A percentile compares a stretch with the other conserved stretches of the same genome.
These are phyloP conservation scores for Acanthurus leucopareius DNA, from an alignment of 2,797 vertebrate species.

Conservation along the genomic window DNA sequence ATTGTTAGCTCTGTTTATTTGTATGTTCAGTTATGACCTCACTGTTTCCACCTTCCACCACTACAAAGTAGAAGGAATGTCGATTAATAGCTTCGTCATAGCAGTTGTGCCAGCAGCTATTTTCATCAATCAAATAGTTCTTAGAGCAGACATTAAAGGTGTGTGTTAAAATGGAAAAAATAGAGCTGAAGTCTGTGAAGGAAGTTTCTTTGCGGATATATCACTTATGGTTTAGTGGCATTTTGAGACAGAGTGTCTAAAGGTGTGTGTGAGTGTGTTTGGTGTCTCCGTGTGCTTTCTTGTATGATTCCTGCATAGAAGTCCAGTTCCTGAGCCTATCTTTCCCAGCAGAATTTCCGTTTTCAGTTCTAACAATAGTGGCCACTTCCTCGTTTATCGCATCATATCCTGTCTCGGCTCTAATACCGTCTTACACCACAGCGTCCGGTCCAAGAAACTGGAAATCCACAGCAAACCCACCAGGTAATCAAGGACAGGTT, in stretches of 20 bases:
- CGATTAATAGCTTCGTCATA: conserved; percentile 32
- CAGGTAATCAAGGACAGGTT: conserved; percentile 43
- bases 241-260: conserved; percentile 28
- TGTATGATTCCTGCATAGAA: conserved; percentile 45
- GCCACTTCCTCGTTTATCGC: conserved; percentile 82
- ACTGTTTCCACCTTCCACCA: conserved; percentile 62
- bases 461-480: conserved; percentile 37
- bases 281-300: conserved; percentile 28
- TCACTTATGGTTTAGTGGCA: background rate
- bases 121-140: conserved; percentile 4
- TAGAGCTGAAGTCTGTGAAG: background rate
- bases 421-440: conserved; percentile 65
- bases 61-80: conserved; percentile 29
- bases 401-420: conserved; percentile 81
- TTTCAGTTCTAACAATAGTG: conserved; percentile 82
- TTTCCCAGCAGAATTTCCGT: conserved; percentile 78
- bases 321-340: conserved; percentile 72
- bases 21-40: conserved; percentile 40
- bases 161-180: background rate
- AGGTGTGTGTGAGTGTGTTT: conserved; percentile 31
- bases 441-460: conserved; percentile 46
- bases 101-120: background rate
- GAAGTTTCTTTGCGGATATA: conserved; percentile 49
- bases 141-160: background rate
- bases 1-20: conserved; percentile 44